Evolutionary conservation across 1,140 invertebrate species (phyloP).

Genomic region (Pseudomyrmex flavicornis): DNA sequence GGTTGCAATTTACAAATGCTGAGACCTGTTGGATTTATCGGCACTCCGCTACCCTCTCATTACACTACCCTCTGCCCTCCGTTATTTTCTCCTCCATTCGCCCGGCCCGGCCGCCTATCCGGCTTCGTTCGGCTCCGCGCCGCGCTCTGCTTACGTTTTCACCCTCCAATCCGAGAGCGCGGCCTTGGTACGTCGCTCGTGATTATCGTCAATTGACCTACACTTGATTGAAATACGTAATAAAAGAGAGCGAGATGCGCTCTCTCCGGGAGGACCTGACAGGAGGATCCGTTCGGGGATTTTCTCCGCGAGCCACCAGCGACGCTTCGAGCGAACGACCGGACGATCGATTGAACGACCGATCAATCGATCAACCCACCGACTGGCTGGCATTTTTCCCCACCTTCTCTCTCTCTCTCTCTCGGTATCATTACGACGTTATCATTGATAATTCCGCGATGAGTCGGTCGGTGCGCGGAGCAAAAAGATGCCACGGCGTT

Average conservation of each 20-base stretch:
- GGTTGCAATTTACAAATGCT: constrained; percentile 86
- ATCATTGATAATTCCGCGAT: constrained; percentile 63
- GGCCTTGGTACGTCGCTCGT: constrained; percentile 74
- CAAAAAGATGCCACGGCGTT: background rate
- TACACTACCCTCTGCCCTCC: constrained; percentile 79
- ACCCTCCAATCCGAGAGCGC: constrained; percentile 76
- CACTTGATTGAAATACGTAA: constrained; percentile 74
- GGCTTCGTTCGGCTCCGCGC: background rate
- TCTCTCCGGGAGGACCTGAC: constrained; percentile 19
- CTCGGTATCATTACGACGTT: constrained; percentile 43
- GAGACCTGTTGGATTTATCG: constrained; percentile 85
- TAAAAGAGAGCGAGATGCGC: constrained; percentile 62
- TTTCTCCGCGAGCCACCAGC: constrained; percentile 55
- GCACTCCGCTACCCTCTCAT: constrained; percentile 85
- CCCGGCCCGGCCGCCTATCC: background rate
- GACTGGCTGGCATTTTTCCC: background rate
- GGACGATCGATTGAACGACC: constrained; percentile 23
- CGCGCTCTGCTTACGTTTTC: constrained; percentile 71
- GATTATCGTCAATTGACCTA: constrained; percentile 75
- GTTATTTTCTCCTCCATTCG: constrained; percentile 62
- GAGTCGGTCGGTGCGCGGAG: background rate
- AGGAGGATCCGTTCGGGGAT: constrained; percentile 53
- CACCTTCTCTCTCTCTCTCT: background rate
- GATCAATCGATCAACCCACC: background rate
- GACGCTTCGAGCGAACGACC: constrained; percentile 35